phyloP scores from a whole-genome alignment of 2,888 invertebrate genomes.

The Acrobasis repandana region DNA sequence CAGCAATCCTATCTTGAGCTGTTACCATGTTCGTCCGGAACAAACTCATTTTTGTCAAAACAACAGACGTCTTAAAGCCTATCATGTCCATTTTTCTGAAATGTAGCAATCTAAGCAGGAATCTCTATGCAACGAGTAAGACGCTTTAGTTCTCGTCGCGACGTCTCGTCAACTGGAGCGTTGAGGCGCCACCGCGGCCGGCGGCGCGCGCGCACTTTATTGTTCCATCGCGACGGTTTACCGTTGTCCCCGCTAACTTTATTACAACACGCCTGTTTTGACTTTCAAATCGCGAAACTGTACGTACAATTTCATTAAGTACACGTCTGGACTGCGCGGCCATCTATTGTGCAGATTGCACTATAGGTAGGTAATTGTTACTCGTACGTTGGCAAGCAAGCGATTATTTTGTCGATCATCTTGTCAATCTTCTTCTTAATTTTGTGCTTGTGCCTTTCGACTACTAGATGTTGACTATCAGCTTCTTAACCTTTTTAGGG shows the following conservation, averaged over 20 bases:
- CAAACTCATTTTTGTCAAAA: too few species aligned
- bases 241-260: conserved; percentile 51
- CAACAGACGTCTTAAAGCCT: too few species aligned
- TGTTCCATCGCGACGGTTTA: conserved; percentile 47
- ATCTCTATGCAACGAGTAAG: neutral
- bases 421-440: neutral
- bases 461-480: too few species aligned
- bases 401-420: neutral
- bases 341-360: conserved; percentile 42
- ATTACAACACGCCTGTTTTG: conserved; percentile 53
- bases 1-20: too few species aligned
- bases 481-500: too few species aligned
- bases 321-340: conserved; percentile 39
- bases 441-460: too few species aligned
- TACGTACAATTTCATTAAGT: conserved; percentile 48
- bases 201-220: conserved; percentile 59
- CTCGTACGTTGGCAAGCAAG: conserved; percentile 18
- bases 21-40: too few species aligned
- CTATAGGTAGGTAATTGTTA: neutral
- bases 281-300: conserved; percentile 64
- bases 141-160: neutral
- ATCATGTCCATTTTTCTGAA: too few species aligned
- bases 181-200: conserved; percentile 63
- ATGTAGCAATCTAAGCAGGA: neutral
- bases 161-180: conserved; percentile 65